Conservation (phyloP, 1,140 invertebrate species). For the Artemia franciscana region DNA sequence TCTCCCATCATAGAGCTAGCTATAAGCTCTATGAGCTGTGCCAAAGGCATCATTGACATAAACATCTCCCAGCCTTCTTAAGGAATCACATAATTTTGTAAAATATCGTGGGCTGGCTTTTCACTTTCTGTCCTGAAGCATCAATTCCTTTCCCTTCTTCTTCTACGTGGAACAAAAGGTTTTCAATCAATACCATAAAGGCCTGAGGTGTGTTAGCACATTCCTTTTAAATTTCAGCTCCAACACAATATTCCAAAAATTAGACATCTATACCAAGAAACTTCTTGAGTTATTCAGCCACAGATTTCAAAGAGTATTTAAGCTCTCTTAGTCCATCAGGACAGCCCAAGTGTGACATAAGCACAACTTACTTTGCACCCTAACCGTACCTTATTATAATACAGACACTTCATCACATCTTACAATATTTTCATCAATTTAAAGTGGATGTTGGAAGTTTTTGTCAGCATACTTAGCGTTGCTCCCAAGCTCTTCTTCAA, state of each 20-base stretch:
- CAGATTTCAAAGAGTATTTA: slow-evolving; percentile 78
- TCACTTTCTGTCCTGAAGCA: slow-evolving; percentile 24
- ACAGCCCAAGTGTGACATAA: slow-evolving; percentile 91
- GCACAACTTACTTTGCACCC: slow-evolving; percentile 79
- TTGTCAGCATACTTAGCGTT: slow-evolving; percentile 24
- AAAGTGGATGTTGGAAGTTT: no score
- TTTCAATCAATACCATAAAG: slow-evolving; percentile 81
- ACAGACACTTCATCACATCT: no score
- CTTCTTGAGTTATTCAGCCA: slow-evolving; percentile 68
- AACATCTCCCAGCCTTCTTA: slow-evolving; percentile 11
- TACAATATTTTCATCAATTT: no score
- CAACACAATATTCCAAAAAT: slow-evolving; percentile 85
- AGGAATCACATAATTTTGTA: slow-evolving; percentile 34
- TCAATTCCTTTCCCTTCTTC: slow-evolving; percentile 64
- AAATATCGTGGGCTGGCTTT: slow-evolving; percentile 61
- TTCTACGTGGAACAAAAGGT: slow-evolving; percentile 86
- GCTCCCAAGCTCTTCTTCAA: slow-evolving; percentile 29
- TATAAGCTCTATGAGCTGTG: slow-evolving; percentile 13
- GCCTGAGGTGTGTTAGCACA: slow-evolving; percentile 69
- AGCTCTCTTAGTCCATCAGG: slow-evolving; percentile 68
- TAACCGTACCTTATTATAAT: no score
- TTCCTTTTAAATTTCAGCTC: slow-evolving; percentile 62
- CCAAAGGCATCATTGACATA: slow-evolving; percentile 15
- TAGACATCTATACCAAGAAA: slow-evolving; percentile 46
- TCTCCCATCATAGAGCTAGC: slow-evolving; percentile 44